Conservation (phyloP, 2,797 vertebrate genomes). For the Tarsius wallacei region DNA sequence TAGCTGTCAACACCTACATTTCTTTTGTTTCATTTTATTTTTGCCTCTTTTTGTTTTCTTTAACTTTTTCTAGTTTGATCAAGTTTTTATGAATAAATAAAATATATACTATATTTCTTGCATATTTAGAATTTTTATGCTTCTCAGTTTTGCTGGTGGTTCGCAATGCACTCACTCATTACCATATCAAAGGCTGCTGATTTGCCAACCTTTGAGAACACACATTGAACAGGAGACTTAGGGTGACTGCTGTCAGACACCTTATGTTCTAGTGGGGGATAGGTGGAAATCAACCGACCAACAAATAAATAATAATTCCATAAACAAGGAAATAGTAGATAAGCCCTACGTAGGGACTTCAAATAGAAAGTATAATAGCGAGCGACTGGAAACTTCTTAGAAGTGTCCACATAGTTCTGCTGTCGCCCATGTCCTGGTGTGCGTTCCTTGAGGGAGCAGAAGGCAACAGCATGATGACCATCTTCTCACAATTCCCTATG, state of each 20-base stretch:
- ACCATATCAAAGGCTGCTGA: background rate
- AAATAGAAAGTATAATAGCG: background rate
- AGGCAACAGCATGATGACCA: background rate
- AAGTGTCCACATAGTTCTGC: background rate
- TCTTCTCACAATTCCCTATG: background rate
- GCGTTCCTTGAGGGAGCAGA: background rate
- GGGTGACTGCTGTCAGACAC: background rate
- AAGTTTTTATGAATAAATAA: background rate
- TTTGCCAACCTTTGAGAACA: background rate
- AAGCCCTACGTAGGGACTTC: background rate
- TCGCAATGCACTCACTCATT: background rate
- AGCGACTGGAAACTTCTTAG: background rate
- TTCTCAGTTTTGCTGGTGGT: background rate
- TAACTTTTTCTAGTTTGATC: background rate
- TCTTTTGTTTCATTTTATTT: slow-evolving; percentile 27
- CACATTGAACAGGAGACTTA: background rate
- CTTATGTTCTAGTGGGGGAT: background rate
- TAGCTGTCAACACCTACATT: slow-evolving; percentile 1
- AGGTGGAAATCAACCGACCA: background rate
- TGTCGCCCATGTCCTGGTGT: background rate
- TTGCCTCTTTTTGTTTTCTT: background rate
- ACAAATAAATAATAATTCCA: background rate
- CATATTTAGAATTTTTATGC: background rate
- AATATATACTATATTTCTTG: background rate
- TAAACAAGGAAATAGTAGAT: background rate